Evolutionary conservation across 2,888 invertebrate species (phyloP).

Genomic region (Chironomus tentans): DNA sequence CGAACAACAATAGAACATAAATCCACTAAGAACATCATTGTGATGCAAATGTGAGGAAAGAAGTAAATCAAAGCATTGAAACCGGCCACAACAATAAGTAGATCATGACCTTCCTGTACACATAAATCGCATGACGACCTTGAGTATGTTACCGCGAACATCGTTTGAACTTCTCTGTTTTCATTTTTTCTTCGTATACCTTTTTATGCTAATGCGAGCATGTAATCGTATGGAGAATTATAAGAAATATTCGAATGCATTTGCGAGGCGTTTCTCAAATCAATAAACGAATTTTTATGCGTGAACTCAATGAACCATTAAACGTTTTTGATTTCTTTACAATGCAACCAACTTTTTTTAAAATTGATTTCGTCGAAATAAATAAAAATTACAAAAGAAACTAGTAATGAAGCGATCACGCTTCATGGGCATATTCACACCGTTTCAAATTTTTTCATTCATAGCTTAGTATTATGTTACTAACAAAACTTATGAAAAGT

Average conservation of each 20-base stretch:
- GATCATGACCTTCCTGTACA: slow-evolving; percentile 12
- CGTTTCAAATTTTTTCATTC: no score
- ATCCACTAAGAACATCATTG: not conserved
- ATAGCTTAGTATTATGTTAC: no score
- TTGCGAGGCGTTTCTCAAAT: not conserved
- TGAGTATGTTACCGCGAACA: not conserved
- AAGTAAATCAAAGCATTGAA: not conserved
- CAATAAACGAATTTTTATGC: not conserved
- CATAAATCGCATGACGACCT: not conserved
- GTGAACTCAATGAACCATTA: not conserved
- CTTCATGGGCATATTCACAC: no score
- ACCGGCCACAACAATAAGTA: not conserved
- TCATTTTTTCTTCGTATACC: not conserved
- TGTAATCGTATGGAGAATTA: not conserved
- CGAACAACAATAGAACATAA: not conserved
- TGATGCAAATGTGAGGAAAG: not conserved
- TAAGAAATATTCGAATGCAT: not conserved
- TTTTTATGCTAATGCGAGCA: slow-evolving; percentile 23
- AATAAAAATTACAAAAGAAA: not conserved
- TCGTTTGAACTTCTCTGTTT: not conserved
- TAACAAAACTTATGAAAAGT: no score
- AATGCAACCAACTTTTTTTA: not conserved
- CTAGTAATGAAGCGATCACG: no score
- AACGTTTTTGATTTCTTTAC: not conserved
- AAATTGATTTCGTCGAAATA: not conserved